These are phyloP conservation scores for Epizoanthus rinbou DNA, from an alignment of 92 coral and sea anemone species.

Conservation along the genomic window DNA sequence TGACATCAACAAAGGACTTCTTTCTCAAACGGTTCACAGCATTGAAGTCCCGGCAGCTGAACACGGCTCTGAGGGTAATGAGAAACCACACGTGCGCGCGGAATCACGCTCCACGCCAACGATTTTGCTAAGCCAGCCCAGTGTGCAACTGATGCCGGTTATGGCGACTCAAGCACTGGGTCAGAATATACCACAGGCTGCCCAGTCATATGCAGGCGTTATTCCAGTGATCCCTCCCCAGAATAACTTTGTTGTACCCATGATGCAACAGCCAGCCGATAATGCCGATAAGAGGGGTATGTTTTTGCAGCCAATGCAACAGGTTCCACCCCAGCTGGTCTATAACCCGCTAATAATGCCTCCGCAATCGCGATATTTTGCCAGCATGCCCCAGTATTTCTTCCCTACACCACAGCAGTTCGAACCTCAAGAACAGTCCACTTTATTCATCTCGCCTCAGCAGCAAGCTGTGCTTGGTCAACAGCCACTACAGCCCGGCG, in stretches of 20 bases:
- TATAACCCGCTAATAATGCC: slow-evolving; percentile 49
- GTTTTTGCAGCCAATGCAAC: slow-evolving; percentile 56
- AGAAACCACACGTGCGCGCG: background rate
- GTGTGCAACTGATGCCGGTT: slow-evolving; percentile 47
- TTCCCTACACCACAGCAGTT: slow-evolving; percentile 26
- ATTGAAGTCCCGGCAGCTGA: background rate
- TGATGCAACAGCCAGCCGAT: slow-evolving; percentile 22
- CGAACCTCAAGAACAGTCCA: slow-evolving; percentile 35
- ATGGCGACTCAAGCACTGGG: slow-evolving; percentile 19
- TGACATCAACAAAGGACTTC: slow-evolving; percentile 37
- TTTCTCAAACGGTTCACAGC: slow-evolving; percentile 34
- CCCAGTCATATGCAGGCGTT: slow-evolving; percentile 13
- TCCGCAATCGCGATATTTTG: slow-evolving; percentile 26
- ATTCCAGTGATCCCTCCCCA: slow-evolving; percentile 9
- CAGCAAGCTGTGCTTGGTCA: background rate
- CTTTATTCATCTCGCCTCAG: slow-evolving; percentile 5
- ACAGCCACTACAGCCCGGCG: no score
- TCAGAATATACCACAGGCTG: slow-evolving; percentile 26
- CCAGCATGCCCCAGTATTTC: slow-evolving; percentile 24
- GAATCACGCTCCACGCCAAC: slow-evolving; percentile 2
- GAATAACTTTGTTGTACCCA: slow-evolving; percentile 10
- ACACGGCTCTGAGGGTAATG: background rate
- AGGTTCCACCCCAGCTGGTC: slow-evolving; percentile 47
- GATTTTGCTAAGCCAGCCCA: slow-evolving; percentile 37
- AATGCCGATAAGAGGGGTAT: slow-evolving; percentile 43